These are phyloP conservation scores for Pangasius djambal DNA, from an alignment of 2,797 vertebrate genomes.

Conservation along the genomic window DNA sequence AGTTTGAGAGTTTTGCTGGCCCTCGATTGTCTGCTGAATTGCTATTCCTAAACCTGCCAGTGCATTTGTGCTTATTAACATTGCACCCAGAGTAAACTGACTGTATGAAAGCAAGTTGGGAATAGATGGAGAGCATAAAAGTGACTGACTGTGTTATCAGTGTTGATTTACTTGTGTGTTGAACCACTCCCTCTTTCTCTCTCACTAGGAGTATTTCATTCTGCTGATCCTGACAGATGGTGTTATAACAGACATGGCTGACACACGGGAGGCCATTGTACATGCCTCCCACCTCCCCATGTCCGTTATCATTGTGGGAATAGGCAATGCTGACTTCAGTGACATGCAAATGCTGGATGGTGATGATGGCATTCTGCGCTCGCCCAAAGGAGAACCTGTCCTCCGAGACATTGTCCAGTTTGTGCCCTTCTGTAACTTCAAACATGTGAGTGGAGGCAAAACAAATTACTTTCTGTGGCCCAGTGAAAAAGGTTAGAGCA, in stretches of 20 bases:
- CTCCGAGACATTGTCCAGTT: slow-evolving; percentile 98
- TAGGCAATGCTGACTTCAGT: slow-evolving; percentile 96
- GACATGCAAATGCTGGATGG: slow-evolving; percentile 99
- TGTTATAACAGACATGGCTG: slow-evolving; percentile 99
- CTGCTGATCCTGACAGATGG: slow-evolving; percentile 96
- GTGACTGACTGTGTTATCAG: neutral
- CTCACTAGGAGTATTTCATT: slow-evolving; percentile 95
- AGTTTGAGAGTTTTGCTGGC: neutral
- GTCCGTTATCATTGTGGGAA: slow-evolving; percentile 98
- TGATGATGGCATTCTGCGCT: slow-evolving; percentile 94
- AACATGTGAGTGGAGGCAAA: slow-evolving; percentile 82
- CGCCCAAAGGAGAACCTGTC: slow-evolving; percentile 95
- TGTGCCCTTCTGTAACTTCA: slow-evolving; percentile 98
- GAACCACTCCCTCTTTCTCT: neutral
- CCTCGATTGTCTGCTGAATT: neutral
- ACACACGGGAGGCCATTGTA: slow-evolving; percentile 97
- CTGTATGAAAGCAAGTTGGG: neutral
- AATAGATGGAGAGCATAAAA: neutral
- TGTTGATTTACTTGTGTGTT: neutral
- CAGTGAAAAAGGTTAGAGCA: neutral
- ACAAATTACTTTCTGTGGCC: neutral
- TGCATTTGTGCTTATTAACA: neutral
- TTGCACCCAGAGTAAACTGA: neutral
- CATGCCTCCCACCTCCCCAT: slow-evolving; percentile 97
- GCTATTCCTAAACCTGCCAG: neutral